These are phyloP conservation scores for Propsilocerus akamusi DNA, from an alignment of 1,140 invertebrate genomes.

Conservation along the genomic window DNA sequence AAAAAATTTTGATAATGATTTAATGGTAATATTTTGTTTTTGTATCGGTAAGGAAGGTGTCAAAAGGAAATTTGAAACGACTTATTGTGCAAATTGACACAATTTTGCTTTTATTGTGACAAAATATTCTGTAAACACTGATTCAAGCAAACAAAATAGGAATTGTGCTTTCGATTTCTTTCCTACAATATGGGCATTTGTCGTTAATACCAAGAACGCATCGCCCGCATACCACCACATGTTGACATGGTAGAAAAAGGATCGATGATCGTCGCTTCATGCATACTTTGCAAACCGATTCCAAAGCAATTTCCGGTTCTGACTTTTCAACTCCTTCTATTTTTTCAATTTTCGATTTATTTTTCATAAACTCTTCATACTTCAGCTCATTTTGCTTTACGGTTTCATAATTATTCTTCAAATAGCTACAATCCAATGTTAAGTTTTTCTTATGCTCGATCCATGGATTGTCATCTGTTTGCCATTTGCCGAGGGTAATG, in stretches of 20 bases:
- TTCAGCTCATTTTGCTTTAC: neutral
- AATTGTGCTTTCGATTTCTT: neutral
- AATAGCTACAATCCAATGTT: neutral
- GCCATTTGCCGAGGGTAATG: conserved; percentile 43
- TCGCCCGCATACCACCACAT: neutral
- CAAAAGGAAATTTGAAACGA: too few relatives aligned
- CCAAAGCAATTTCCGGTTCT: neutral
- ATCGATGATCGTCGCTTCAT: neutral
- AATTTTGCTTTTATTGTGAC: neutral
- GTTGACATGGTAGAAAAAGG: neutral
- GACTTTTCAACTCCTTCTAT: neutral
- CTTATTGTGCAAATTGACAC: neutral
- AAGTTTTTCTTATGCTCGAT: neutral
- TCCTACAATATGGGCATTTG: neutral
- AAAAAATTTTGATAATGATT: neutral
- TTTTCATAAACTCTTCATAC: neutral
- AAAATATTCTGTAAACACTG: neutral
- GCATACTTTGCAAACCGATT: neutral
- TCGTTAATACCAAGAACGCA: neutral
- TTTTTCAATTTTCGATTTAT: neutral
- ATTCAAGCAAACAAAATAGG: neutral
- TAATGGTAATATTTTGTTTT: too few relatives aligned
- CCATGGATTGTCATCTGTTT: conserved; percentile 27
- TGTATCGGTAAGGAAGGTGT: too few relatives aligned
- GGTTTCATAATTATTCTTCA: neutral